Conservation (phyloP, 1,140 invertebrate genomes). For the Apocrypta bakeri region DNA sequence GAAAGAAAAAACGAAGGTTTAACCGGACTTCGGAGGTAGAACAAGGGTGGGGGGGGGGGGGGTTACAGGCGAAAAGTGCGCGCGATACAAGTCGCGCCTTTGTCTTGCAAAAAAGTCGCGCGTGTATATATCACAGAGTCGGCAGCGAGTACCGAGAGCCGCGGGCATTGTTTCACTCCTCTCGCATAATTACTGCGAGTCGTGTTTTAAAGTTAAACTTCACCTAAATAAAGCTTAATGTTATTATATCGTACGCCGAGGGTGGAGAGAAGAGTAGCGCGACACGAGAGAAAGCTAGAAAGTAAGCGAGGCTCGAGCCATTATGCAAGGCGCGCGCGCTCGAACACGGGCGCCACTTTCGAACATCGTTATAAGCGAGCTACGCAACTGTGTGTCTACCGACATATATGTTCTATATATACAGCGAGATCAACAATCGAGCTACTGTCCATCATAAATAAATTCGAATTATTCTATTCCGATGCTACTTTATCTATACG, state of each 20-base stretch:
- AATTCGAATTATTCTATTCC: not conserved
- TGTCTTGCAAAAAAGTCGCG: constrained; percentile 66
- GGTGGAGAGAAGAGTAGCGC: constrained; percentile 40
- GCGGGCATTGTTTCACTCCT: constrained; percentile 72
- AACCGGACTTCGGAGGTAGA: not conserved
- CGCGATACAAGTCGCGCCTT: constrained; percentile 67
- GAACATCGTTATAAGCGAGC: constrained; percentile 67
- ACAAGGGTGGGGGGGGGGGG: no score
- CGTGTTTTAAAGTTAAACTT: constrained; percentile 74
- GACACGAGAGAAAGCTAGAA: constrained; percentile 26
- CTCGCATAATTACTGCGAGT: constrained; percentile 73
- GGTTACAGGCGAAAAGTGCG: constrained; percentile 48
- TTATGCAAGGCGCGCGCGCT: constrained; percentile 64
- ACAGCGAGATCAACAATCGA: not conserved
- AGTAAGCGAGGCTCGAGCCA: constrained; percentile 51
- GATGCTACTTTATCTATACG: not conserved
- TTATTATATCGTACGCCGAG: constrained; percentile 67
- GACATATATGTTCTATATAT: not conserved
- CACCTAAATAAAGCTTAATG: constrained; percentile 74
- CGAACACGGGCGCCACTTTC: constrained; percentile 61
- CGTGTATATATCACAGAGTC: constrained; percentile 35
- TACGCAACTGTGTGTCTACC: constrained; percentile 33
- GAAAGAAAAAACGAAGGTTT: constrained; percentile 17
- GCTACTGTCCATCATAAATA: constrained; percentile 4
- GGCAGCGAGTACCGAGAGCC: constrained; percentile 58